Evolutionary conservation across 2,113 vertebrate genomes (phyloP), one percentile per base, ranked within the genome.

Genomic region (Castor canadensis): DNA sequence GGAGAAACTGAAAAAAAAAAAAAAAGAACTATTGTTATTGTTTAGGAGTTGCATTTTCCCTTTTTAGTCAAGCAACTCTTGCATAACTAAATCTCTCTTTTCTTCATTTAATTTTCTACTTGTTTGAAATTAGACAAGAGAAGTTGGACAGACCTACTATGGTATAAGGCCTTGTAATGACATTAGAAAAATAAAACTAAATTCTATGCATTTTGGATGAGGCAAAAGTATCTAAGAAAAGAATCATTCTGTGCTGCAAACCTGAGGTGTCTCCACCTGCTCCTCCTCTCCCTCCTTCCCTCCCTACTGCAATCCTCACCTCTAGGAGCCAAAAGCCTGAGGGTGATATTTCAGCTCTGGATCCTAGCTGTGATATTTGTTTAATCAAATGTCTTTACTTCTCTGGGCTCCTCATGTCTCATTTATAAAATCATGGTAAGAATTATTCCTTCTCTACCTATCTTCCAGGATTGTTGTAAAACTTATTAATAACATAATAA

Each of bases 121-220:
- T 43, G 26, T 49, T 94, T 95, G 69, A 92, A 95, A 92, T 90
- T 60, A 93, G 60, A 12, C 71, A 80, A 93, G 35, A 96, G 64
- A 94, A 84, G 32, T 71, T 92, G 60, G 40, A 60, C 40, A 77
- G 73, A 11, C 19, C 67, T 76, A 8, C 24, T 52, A 47, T 88
- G 32, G 38, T 35, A 64, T 71, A 85, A 35, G 52, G 15, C 32
- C n/a, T 79, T 95, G 26, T 81, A 47, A 45, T 95, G 77, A 92
- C n/a, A 43, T 67, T 81, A 71, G n/a, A 93, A 94, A 60, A 97
- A 73, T 69, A 89, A 93, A 91, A 62, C 43, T 83, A 38, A 62
- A 47, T 83, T 90, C 17, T 86, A 0, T 89, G 19, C 30, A 38
- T 89, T 80, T 49, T 12, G 38, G 15, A 38, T 26, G 54, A 92